Base-by-base conservation (phyloP, 2,113 vertebrate genomes). In the Neofelis nebulosa region DNA sequence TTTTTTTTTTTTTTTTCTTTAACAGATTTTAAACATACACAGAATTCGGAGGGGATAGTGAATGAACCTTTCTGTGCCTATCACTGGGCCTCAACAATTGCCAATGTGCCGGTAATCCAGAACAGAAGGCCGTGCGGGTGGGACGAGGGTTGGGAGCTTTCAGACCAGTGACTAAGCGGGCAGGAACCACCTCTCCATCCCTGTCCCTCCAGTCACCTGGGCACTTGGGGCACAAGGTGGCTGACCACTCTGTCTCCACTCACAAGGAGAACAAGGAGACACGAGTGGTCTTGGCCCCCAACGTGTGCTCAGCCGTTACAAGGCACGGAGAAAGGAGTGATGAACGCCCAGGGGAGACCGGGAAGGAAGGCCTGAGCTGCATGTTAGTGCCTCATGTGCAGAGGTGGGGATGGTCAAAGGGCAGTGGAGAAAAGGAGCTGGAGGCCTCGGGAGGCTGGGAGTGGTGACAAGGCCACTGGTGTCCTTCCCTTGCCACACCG, bases 271-370 rank as follows among this genome's bases (percentile, higher is more conserved):
- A 68, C 50, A 4, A 5, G 69, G 48, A 90, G 71, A 66, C 33
- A 45, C 15, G 3, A n/a, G 48, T 11, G 41, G 65, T 69, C 21
- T 25, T 4, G 3, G 14, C 13, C 12, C 15, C 0, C 25, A 11
- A 2, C 0, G 0, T 4, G 27, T 41, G 38, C 15, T 31, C 52
- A 83, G 36, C 63, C 8, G 23, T 15, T 29, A 15, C n/a, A 63
- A 19, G 33, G 63, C 55, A 38, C 4, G 14, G 66, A 48, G 81
- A 61, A 88, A 50, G 66, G 45, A 57, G 74, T 3, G 16, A 7
- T 19, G 6, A 16, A 33, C 0, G 3, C 25, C 36, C 1, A 5
- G 5, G 61, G 12, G 3, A 7, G 31, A 19, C 12, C 15, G 36
- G 50, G 23, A 61, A 11, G 3, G 71, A 23, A n/a, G 14, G 52